Conservation (phyloP, 2,797 vertebrate genomes). For the Parotocinclus haroldoi region DNA sequence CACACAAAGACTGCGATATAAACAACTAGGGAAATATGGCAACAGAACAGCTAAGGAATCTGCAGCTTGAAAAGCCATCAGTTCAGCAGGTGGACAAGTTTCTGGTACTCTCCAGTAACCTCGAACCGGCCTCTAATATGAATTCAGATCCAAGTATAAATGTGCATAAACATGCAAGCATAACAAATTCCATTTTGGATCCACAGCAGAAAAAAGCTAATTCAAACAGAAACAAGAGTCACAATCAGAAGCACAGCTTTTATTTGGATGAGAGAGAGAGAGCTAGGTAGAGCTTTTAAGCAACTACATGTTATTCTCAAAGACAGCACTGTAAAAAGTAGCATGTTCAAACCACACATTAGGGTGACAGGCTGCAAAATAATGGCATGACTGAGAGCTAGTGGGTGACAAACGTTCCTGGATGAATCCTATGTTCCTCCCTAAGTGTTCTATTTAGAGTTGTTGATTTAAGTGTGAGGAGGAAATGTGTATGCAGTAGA, state of each 20-base stretch:
- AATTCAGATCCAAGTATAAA: not conserved
- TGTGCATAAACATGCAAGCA: not conserved
- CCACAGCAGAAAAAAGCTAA: not conserved
- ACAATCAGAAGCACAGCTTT: not conserved
- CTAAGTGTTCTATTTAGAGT: too few relatives aligned
- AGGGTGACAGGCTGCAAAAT: not conserved
- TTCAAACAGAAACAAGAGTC: not conserved
- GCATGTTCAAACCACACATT: not conserved
- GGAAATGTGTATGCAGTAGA: too few relatives aligned
- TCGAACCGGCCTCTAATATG: too few relatives aligned
- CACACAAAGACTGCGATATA: too few relatives aligned
- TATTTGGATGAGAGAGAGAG: not conserved
- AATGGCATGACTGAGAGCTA: not conserved
- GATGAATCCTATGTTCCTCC: not conserved
- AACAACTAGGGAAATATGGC: not conserved
- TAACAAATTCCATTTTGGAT: not conserved
- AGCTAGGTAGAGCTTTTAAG: not conserved
- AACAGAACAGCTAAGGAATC: not conserved
- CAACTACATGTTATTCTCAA: not conserved
- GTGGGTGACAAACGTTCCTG: slow-evolving; percentile 12
- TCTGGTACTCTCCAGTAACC: too few relatives aligned
- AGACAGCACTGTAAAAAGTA: not conserved
- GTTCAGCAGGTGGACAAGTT: not conserved
- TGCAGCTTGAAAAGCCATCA: not conserved
- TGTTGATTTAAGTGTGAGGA: too few relatives aligned